Evolutionary conservation across 2,888 invertebrate genomes (phyloP), one percentile per base, ranked within the genome.

Genomic region (Heliconius charithonia): DNA sequence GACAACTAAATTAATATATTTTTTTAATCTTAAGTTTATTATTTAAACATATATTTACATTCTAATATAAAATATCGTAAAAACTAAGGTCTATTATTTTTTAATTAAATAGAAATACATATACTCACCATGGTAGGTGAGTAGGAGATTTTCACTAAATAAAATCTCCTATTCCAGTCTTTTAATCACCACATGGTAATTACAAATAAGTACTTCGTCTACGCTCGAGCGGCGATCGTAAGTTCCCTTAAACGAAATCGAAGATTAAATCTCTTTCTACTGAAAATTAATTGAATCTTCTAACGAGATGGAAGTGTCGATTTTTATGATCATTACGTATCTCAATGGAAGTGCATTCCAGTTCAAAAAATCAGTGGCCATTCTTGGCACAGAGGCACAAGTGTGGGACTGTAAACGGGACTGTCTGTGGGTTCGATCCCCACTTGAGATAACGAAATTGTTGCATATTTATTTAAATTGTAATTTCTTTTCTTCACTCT

Each of bases 181-280:
- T 67, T 67, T 67, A 37, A 67, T 67, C 37, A n/a, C 67, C 29
- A 65, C 9, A 65, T 65, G 29, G 27, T 65, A 65, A 65, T 51
- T 19, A 51, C 9, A 51, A 19, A 29, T 29, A 19, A 65, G 27
- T 37, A 37, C 4, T 37, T 37, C 37, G 4, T 32, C 37, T 41
- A 41, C 37, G 27, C 69, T 41, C 63, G 79, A 76, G 51, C 59
- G 59, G 63, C 56, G 72, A 76, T n/a, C 45, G 76, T 76, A 69
- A 69, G 37, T 2, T 63, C 32, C 51, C 22, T 51, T 51, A 51
- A 51, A 51, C 19, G 51, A 22, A 51, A 51, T 22, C 51, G 51
- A 22, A 22, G 19, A 51, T 51, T 51, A 4, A 1, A 59, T 59
- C n/a, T 59, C 22, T 22, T 59, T 59, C 59, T n/a, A 59, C n/a